phyloP scores from a whole-genome alignment of 2,888 invertebrate species.

The Ligdia adustata region DNA sequence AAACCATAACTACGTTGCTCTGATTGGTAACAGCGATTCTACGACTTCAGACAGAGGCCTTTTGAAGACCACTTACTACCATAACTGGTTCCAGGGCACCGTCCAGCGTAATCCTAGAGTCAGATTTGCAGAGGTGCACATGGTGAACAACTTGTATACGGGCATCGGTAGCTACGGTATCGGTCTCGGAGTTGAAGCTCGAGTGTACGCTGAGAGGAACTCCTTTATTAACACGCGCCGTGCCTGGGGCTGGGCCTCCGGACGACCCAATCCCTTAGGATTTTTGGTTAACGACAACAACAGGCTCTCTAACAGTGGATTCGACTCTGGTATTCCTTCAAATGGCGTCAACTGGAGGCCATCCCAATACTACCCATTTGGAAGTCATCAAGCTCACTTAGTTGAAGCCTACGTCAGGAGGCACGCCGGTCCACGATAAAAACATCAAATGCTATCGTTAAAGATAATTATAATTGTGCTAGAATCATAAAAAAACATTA shows the following conservation, averaged over 20 bases:
- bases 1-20: too few species aligned
- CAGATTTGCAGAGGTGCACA: conserved; percentile 20
- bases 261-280: background rate
- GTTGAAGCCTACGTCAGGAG: conserved; percentile 4
- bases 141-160: conserved; percentile 25
- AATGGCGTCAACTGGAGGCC: conserved; percentile 7
- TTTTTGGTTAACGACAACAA: background rate
- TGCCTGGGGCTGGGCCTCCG: conserved; percentile 7
- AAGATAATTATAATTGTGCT: too few species aligned
- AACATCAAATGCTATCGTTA: too few species aligned
- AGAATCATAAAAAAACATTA: too few species aligned
- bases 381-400: too few species aligned
- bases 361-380: conserved; percentile 1
- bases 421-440: conserved; percentile 4
- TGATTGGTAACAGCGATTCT: too few species aligned
- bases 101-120: conserved; percentile 20
- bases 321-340: background rate
- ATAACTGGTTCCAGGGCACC: conserved; percentile 18
- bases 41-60: conserved; percentile 4
- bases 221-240: conserved; percentile 11
- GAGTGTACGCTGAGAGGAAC: conserved; percentile 15
- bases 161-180: conserved; percentile 15
- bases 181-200: conserved; percentile 4
- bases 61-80: conserved; percentile 13
- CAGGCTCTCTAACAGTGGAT: conserved; percentile 1